Conservation (phyloP, 2,113 vertebrate genomes). For the Charina bottae region DNA sequence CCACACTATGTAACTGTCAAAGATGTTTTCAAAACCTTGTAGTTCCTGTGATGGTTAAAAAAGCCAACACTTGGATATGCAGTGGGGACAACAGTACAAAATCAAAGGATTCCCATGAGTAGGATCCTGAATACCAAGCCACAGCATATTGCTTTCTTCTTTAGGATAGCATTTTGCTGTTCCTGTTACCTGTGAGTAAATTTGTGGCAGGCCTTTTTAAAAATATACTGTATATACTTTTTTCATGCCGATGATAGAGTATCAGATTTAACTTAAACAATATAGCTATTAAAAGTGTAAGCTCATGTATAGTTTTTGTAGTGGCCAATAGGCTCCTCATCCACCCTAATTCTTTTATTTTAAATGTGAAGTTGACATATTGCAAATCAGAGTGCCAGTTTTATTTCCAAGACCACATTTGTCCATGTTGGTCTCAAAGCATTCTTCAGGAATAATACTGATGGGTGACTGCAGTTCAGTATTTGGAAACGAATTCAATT, state of each 20-base stretch:
- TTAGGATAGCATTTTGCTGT: neutral
- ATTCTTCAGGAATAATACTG: too few species aligned
- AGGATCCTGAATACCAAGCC: neutral
- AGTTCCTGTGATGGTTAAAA: neutral
- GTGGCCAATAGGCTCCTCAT: too few species aligned
- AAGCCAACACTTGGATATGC: conserved; percentile 8
- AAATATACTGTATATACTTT: neutral
- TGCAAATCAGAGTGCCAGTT: too few species aligned
- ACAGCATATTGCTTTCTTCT: neutral
- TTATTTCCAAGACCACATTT: too few species aligned
- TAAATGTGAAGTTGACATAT: too few species aligned
- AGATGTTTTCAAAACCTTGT: conserved; percentile 34
- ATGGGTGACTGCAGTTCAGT: too few species aligned
- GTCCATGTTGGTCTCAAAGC: too few species aligned
- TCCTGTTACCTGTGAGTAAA: neutral
- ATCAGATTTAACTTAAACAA: neutral
- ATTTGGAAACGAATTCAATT: too few species aligned
- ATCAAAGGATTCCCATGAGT: conserved; percentile 24
- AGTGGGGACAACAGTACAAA: conserved; percentile 3
- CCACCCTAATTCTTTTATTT: too few species aligned
- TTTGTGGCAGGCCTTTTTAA: neutral
- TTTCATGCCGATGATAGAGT: neutral
- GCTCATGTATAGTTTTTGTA: neutral
- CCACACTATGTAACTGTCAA: neutral
- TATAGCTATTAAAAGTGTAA: neutral